Evolutionary conservation across 2,113 vertebrate species (phyloP).

Genomic region (Mesocricetus auratus): DNA sequence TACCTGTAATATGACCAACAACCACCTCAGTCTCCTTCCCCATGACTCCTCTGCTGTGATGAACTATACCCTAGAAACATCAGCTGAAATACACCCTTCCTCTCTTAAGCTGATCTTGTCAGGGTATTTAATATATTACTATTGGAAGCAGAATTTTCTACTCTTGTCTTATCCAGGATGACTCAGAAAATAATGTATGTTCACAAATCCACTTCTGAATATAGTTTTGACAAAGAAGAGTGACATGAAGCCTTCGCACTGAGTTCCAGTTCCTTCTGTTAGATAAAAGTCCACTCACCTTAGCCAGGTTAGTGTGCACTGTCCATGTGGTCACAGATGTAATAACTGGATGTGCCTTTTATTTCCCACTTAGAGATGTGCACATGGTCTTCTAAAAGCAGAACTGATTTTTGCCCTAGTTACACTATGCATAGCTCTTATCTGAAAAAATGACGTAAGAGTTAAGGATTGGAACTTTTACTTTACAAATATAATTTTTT

Average conservation of each 20-base stretch:
- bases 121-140: background rate
- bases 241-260: no score
- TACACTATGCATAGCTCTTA: background rate
- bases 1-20: background rate
- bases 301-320: background rate
- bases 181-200: background rate
- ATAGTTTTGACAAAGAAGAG: background rate
- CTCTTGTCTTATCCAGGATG: background rate
- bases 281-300: background rate
- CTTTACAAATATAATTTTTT: background rate
- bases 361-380: background rate
- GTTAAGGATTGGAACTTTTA: background rate
- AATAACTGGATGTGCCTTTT: background rate
- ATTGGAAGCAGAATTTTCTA: background rate
- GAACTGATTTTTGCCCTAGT: background rate
- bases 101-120: background rate
- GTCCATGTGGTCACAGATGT: background rate
- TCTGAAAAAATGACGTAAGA: background rate
- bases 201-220: background rate
- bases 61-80: background rate
- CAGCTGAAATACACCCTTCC: background rate
- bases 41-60: background rate
- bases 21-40: background rate
- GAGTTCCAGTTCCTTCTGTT: no score
- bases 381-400: background rate